Percentiles rank a stretch among this genome's conserved stretches.
phyloP scores from a whole-genome alignment of 2,797 vertebrate genomes.

The Dendrocincla tyrannina region DNA sequence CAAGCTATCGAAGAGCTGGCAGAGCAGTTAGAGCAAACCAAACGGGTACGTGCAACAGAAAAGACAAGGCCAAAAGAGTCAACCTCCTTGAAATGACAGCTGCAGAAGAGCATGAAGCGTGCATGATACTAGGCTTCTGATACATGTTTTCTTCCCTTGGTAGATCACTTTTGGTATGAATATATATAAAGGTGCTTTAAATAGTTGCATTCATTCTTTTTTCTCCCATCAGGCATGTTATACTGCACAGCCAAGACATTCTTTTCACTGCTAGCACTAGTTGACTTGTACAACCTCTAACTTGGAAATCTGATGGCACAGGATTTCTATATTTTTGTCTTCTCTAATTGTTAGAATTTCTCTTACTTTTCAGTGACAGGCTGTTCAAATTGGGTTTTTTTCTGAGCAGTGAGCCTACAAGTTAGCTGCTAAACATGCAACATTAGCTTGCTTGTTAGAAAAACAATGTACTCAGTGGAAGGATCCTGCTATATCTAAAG shows the following conservation, averaged over 20 bases:
- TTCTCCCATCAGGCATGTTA: background rate
- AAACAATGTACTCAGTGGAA: background rate
- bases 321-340: background rate
- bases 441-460: background rate
- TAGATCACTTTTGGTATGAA: background rate
- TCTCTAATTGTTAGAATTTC: background rate
- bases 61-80: background rate
- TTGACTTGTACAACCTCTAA: background rate
- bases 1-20: slow-evolving; percentile 94
- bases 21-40: slow-evolving; percentile 95
- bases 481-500: background rate
- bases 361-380: background rate
- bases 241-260: background rate
- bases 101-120: background rate
- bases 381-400: background rate
- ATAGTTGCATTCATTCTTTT: background rate
- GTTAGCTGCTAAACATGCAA: background rate
- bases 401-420: background rate
- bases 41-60: slow-evolving; percentile 81
- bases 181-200: background rate
- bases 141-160: background rate
- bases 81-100: background rate
- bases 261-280: background rate
- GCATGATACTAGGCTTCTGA: background rate
- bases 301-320: background rate